Conservation (phyloP, 2,113 vertebrate species). For the Pygathrix nemaeus region DNA sequence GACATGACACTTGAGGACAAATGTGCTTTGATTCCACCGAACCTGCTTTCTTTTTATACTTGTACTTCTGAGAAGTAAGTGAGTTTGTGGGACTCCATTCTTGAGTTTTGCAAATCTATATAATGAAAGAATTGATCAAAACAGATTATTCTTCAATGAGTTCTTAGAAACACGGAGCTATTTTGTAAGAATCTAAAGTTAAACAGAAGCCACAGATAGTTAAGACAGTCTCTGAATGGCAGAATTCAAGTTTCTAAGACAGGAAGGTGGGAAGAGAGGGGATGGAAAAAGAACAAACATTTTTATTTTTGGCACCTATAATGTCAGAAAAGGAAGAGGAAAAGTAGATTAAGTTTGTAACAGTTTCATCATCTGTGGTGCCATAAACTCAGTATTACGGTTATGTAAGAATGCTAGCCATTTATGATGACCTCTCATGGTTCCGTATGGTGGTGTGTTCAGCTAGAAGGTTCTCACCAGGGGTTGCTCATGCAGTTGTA, state of each 20-base stretch:
- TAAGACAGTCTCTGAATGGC: background rate
- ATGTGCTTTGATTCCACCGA: background rate
- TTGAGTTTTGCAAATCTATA: slow-evolving; percentile 1
- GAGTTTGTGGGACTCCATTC: background rate
- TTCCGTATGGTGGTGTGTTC: background rate
- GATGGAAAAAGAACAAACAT: background rate
- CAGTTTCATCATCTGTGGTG: background rate
- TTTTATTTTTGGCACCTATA: background rate
- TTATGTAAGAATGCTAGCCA: background rate
- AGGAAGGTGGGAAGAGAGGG: background rate
- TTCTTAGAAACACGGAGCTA: background rate
- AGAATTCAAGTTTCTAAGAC: slow-evolving; percentile 50
- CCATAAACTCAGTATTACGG: background rate
- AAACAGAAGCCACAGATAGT: background rate
- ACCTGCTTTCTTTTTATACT: background rate
- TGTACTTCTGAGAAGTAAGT: background rate
- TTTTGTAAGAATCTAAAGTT: background rate
- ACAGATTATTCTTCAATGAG: background rate
- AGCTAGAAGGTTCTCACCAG: background rate
- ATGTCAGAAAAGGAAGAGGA: slow-evolving; percentile 36
- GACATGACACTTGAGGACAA: background rate
- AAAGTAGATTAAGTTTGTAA: background rate
- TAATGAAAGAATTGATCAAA: background rate
- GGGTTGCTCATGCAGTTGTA: background rate
- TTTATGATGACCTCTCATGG: background rate